Evolutionary conservation across 1,140 invertebrate genomes (phyloP).

Genomic region (Sweltsa coloradensis): DNA sequence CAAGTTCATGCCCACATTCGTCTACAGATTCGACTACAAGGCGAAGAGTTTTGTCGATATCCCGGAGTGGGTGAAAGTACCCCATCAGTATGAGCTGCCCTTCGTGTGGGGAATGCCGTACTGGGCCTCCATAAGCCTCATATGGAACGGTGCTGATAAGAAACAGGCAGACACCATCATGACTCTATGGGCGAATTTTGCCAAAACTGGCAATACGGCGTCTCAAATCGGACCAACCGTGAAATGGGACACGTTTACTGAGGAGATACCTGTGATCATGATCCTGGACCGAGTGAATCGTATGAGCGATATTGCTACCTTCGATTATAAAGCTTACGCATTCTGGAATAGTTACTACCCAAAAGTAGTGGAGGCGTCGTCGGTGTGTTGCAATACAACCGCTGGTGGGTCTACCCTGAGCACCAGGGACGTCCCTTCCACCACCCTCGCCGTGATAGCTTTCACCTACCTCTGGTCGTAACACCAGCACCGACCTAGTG

Average conservation of each 20-base stretch:
- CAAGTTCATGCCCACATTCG: slow-evolving; percentile 39
- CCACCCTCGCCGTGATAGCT: too few relatives aligned
- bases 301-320: slow-evolving; percentile 45
- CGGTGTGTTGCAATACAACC: slow-evolving; percentile 10
- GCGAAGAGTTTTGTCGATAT: slow-evolving; percentile 47
- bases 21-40: slow-evolving; percentile 64
- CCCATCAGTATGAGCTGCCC: slow-evolving; percentile 64
- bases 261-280: slow-evolving; percentile 45
- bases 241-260: slow-evolving; percentile 56
- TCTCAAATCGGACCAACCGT: slow-evolving; percentile 40
- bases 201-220: slow-evolving; percentile 54
- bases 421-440: too few relatives aligned
- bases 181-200: slow-evolving; percentile 62
- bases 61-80: slow-evolving; percentile 59
- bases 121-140: slow-evolving; percentile 33
- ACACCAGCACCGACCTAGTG: too few relatives aligned
- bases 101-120: slow-evolving; percentile 66
- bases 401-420: too few relatives aligned
- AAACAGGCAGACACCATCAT: slow-evolving; percentile 61
- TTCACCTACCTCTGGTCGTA: too few relatives aligned
- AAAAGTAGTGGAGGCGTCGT: slow-evolving; percentile 31
- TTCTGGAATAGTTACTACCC: slow-evolving; percentile 77
- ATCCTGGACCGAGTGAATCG: slow-evolving; percentile 60
- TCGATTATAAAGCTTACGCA: slow-evolving; percentile 59
- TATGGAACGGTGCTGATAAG: slow-evolving; percentile 61